phyloP scores from a whole-genome alignment of 2,797 vertebrate species.

The Myiotriccus ornatus region DNA sequence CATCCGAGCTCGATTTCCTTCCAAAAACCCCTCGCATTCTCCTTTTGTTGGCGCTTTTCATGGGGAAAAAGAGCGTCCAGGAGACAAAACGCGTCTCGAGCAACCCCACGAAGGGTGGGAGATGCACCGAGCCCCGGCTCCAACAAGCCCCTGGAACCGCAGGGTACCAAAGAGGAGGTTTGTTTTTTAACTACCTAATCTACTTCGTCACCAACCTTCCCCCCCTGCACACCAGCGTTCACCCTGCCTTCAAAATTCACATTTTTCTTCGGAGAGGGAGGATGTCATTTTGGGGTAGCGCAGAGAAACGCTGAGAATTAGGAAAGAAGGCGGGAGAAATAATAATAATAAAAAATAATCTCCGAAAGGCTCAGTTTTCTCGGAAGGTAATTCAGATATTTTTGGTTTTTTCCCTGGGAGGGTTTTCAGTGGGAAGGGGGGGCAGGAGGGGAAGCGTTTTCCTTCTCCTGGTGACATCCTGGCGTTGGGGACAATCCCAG shows the following conservation, averaged over 20 bases:
- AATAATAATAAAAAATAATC: background rate
- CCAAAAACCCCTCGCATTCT: background rate
- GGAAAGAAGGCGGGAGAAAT: background rate
- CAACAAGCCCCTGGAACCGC: background rate
- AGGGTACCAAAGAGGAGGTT: background rate
- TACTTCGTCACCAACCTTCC: background rate
- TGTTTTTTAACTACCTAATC: background rate
- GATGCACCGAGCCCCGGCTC: background rate
- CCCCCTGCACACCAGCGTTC: background rate
- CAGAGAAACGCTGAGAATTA: background rate
- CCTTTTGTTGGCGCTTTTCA: background rate
- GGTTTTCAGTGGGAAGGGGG: background rate
- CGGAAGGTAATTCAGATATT: background rate
- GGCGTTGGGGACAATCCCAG: background rate
- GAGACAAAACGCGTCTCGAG: background rate
- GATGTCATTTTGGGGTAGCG: fast-evolving
- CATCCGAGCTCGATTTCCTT: background rate
- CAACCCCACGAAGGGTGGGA: background rate
- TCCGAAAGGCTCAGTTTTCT: background rate
- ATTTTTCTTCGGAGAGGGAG: background rate
- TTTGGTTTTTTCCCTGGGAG: too few species aligned
- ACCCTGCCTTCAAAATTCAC: too few species aligned
- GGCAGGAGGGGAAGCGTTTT: fast-evolving
- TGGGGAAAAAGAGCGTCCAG: background rate
- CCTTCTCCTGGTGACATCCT: background rate